Conservation (phyloP, 2,113 vertebrate species). For the Cavia aperea region DNA sequence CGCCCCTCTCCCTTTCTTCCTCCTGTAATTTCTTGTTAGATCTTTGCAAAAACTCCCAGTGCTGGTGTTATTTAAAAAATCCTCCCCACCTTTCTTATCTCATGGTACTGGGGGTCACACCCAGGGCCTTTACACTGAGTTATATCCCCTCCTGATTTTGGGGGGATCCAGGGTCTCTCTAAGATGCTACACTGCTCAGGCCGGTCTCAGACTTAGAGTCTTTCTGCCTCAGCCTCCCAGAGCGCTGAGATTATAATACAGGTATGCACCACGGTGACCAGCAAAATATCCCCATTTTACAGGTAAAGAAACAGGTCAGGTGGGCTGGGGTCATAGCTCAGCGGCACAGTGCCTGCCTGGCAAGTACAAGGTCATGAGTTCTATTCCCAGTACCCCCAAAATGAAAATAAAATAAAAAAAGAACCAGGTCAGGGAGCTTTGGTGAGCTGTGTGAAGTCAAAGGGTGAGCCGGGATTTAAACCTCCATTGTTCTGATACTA, state of each 20-base stretch:
- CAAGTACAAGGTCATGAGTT: too few species aligned
- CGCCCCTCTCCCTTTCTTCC: not conserved
- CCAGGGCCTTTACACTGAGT: not conserved
- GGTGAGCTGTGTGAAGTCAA: not conserved
- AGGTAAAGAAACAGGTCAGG: not conserved
- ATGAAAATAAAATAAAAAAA: too few species aligned
- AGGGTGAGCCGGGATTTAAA: not conserved
- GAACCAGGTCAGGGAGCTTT: not conserved
- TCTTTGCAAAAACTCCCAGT: not conserved
- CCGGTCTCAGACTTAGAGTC: not conserved
- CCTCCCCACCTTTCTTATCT: not conserved
- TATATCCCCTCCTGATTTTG: not conserved
- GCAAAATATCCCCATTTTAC: not conserved
- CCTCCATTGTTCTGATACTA: not conserved
- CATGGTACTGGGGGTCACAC: not conserved
- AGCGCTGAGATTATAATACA: not conserved
- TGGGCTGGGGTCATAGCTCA: not conserved
- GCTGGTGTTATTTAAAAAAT: not conserved
- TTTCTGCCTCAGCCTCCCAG: not conserved
- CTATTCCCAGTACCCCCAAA: too few species aligned
- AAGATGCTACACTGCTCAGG: not conserved
- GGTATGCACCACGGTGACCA: not conserved
- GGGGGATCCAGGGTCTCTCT: not conserved
- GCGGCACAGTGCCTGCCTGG: too few species aligned
- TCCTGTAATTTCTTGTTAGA: not conserved